Percentiles rank a stretch among this genome's conserved stretches.
These are phyloP conservation scores for Peromyscus attwateri DNA, from an alignment of 2,797 vertebrate species.

Conservation along the genomic window DNA sequence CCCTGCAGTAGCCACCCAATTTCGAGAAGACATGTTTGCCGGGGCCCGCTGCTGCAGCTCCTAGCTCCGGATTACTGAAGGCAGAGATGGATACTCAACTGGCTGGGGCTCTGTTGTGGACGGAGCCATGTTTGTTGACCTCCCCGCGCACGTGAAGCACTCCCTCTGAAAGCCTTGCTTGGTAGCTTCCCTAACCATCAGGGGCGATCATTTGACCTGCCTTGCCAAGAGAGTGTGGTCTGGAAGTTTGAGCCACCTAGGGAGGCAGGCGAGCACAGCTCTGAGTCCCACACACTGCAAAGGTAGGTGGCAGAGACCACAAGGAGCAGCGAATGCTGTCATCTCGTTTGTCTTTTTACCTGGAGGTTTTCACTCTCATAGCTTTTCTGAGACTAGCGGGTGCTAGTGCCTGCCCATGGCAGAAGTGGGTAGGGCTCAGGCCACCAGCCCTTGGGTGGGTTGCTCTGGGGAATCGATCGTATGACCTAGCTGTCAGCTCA, in stretches of 20 bases:
- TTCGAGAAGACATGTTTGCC: not conserved
- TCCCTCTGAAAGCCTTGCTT: not conserved
- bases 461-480: not conserved
- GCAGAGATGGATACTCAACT: not conserved
- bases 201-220: too few relatives aligned
- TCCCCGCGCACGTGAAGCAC: not conserved
- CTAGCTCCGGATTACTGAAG: not conserved
- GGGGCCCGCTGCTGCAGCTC: not conserved
- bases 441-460: not conserved
- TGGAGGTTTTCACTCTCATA: not conserved
- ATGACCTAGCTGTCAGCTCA: not conserved
- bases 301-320: not conserved
- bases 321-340: not conserved
- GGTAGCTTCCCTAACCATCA: conserved; percentile 21
- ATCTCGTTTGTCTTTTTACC: not conserved
- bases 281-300: fast-evolving
- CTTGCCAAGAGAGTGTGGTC: not conserved
- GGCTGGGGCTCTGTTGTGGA: not conserved
- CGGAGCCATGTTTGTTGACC: not conserved
- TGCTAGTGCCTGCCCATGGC: not conserved
- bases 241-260: fast-evolving
- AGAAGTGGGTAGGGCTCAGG: not conserved
- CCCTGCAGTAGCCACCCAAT: not conserved
- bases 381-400: not conserved
- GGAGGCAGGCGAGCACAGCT: not conserved